These are phyloP conservation scores for Gobio occitaniae DNA, from an alignment of 2,797 vertebrate genomes.

Conservation along the genomic window DNA sequence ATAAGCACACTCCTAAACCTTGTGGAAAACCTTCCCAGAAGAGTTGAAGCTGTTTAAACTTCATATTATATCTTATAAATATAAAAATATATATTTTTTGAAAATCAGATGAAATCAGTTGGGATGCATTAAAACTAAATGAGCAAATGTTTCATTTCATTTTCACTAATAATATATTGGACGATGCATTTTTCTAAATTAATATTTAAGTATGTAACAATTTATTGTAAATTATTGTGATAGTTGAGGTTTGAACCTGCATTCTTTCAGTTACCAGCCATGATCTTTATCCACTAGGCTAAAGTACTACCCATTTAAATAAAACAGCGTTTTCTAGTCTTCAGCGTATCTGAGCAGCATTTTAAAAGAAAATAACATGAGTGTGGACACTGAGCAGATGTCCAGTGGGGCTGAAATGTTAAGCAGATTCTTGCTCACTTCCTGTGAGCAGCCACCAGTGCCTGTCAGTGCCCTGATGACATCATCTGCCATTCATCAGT, in stretches of 20 bases:
- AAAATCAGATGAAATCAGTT: neutral
- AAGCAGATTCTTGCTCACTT: constrained; percentile 86
- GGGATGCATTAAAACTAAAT: neutral
- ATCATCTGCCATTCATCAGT: constrained; percentile 97
- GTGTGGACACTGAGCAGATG: constrained; percentile 83
- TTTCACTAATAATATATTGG: neutral
- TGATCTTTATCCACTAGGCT: neutral
- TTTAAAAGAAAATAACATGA: constrained; percentile 86
- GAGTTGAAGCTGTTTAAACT: too few species aligned
- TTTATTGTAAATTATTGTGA: neutral
- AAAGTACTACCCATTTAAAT: neutral
- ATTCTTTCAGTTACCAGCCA: neutral
- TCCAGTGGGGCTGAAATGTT: constrained; percentile 90
- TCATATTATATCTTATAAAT: too few species aligned
- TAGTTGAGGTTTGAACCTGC: neutral
- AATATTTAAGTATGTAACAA: too few species aligned
- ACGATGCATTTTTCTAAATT: neutral
- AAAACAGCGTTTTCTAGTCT: neutral
- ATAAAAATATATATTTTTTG: too few species aligned
- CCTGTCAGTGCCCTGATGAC: constrained; percentile 94
- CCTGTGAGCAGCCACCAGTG: constrained; percentile 83
- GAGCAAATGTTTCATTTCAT: neutral
- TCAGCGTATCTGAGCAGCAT: constrained; percentile 22
- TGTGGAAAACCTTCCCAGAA: too few species aligned
- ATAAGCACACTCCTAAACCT: too few species aligned